phyloP scores from a whole-genome alignment of 1,140 invertebrate species.

The Mya arenaria region DNA sequence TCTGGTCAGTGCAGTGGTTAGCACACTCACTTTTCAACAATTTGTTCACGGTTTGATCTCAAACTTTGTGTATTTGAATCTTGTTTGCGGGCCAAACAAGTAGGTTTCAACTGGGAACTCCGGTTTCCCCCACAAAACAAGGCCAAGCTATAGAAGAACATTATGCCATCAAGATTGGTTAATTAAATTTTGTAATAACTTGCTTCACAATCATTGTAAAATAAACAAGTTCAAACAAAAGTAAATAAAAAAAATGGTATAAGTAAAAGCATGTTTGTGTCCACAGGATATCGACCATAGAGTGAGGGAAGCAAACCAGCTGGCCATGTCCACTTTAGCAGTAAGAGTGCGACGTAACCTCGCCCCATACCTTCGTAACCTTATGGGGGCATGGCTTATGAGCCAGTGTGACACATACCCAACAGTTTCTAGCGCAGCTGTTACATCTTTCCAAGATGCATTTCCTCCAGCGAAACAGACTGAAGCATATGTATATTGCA shows the following conservation, averaged over 20 bases:
- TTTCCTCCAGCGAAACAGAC: conserved; percentile 88
- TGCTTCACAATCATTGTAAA: too few species aligned
- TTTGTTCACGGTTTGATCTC: too few species aligned
- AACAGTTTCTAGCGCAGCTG: conserved; percentile 89
- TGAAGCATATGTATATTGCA: conserved; percentile 89
- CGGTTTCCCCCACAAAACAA: too few species aligned
- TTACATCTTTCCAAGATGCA: conserved; percentile 85
- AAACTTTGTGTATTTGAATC: too few species aligned
- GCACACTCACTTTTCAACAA: too few species aligned
- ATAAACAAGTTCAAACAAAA: background rate
- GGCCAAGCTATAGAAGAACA: conserved; percentile 1
- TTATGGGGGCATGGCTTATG: conserved; percentile 86
- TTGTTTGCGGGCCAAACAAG: too few species aligned
- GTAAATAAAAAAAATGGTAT: background rate
- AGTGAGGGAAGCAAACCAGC: conserved; percentile 87
- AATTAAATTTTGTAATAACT: too few species aligned
- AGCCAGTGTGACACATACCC: conserved; percentile 91
- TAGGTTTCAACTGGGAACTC: too few species aligned
- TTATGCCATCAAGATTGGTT: too few species aligned
- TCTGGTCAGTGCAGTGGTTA: too few species aligned
- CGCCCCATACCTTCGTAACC: conserved; percentile 88
- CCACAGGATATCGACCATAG: conserved; percentile 87
- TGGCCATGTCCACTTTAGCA: conserved; percentile 86
- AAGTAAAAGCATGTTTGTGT: background rate
- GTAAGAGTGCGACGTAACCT: conserved; percentile 87